Conservation (phyloP, 2,797 vertebrate species). For the Rhadinocentrus ornatus region DNA sequence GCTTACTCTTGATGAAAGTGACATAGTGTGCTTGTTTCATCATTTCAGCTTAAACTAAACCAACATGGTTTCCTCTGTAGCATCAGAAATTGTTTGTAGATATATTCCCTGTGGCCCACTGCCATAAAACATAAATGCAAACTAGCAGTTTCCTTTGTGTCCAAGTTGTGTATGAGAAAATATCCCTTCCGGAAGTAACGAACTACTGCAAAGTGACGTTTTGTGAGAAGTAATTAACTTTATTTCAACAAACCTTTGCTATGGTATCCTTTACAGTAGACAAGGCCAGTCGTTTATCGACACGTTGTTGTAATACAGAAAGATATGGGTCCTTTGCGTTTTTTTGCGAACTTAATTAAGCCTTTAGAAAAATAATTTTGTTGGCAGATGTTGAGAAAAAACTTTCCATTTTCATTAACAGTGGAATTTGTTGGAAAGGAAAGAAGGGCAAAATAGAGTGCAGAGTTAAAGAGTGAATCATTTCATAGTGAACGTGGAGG, state of each 20-base stretch:
- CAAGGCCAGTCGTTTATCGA: background rate
- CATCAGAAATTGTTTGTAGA: constrained; percentile 46
- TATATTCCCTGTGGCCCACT: constrained; percentile 35
- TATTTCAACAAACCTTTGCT: constrained; percentile 30
- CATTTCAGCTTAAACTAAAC: constrained; percentile 35
- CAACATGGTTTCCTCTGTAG: constrained; percentile 24
- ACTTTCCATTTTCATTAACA: constrained; percentile 78
- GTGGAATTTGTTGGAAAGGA: constrained; percentile 76
- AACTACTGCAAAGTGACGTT: constrained; percentile 39
- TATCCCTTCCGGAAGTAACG: constrained; percentile 51
- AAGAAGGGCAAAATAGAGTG: constrained; percentile 60
- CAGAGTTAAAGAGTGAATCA: constrained; percentile 62
- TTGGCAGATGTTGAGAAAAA: constrained; percentile 72
- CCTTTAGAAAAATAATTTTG: constrained; percentile 80
- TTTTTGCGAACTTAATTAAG: constrained; percentile 70
- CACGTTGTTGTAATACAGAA: constrained; percentile 7
- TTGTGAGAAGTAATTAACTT: constrained; percentile 52
- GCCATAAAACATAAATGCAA: constrained; percentile 53
- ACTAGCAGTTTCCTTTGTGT: constrained; percentile 36
- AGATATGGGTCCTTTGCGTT: constrained; percentile 51
- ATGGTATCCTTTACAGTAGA: constrained; percentile 29
- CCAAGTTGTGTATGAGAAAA: constrained; percentile 51
- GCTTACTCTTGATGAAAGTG: constrained; percentile 23
- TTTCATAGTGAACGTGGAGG: constrained; percentile 64
- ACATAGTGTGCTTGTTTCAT: constrained; percentile 38